phyloP scores from a whole-genome alignment of 2,113 vertebrate species.

The Tichodroma muraria region DNA sequence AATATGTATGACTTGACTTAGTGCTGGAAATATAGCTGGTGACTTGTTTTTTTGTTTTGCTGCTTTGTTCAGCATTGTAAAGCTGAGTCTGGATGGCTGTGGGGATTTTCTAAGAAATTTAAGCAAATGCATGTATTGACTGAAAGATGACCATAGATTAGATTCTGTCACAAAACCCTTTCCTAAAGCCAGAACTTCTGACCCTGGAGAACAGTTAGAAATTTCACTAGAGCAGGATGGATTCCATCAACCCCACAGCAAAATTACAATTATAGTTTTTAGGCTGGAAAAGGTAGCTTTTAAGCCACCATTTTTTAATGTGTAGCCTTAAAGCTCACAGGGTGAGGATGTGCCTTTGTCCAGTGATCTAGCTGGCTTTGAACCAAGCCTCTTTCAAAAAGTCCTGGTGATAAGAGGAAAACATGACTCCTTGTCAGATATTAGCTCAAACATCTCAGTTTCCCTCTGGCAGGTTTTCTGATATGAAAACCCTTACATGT shows the following conservation, averaged over 20 bases:
- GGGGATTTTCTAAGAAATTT: not conserved
- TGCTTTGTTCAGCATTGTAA: not conserved
- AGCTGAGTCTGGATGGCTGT: not conserved
- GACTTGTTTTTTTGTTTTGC: not conserved
- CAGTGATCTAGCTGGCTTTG: not conserved
- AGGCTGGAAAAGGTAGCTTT: not conserved
- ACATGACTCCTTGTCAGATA: not conserved
- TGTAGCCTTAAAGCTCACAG: not conserved
- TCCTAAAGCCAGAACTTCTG: not conserved
- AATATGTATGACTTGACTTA: constrained; percentile 1
- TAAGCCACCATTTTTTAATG: not conserved
- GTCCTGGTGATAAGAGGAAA: not conserved
- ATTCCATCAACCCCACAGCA: not conserved
- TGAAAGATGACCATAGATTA: not conserved
- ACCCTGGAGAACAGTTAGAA: not conserved
- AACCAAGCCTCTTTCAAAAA: not conserved
- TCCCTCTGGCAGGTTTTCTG: not conserved
- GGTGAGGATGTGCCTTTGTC: not conserved
- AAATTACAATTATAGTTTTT: not conserved
- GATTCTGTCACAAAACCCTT: not conserved
- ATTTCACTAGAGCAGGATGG: not conserved
- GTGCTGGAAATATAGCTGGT: not conserved
- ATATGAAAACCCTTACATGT: not conserved
- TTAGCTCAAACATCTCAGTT: not conserved
- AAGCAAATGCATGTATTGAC: not conserved